A percentile compares a stretch with the other conserved stretches of the same genome.
These are phyloP conservation scores for Rhyacichthys aspro DNA, from an alignment of 2,797 vertebrate genomes.

Conservation along the genomic window DNA sequence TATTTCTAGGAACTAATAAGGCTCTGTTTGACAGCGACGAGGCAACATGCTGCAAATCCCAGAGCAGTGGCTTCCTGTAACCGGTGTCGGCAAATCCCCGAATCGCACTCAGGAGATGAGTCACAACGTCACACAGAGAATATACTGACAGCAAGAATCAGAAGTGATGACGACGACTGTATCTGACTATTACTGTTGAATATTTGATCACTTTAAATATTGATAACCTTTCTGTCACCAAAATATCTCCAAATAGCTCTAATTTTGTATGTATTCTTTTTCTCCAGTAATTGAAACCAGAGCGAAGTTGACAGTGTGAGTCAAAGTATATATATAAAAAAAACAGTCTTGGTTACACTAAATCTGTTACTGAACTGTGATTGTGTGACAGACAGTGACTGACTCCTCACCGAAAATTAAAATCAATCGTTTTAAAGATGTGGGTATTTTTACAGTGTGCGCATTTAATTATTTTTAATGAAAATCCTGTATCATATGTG, in stretches of 20 bases:
- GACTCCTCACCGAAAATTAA: no score
- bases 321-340: no score
- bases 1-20: slow-evolving; percentile 22
- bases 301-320: no score
- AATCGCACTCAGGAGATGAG: slow-evolving; percentile 36
- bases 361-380: no score
- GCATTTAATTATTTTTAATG: no score
- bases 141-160: slow-evolving; percentile 19
- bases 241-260: background rate
- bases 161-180: background rate
- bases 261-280: no score
- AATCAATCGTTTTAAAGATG: no score
- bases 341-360: no score
- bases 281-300: no score
- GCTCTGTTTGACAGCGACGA: background rate
- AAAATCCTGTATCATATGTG: no score
- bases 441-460: no score
- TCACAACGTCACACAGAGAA: slow-evolving; percentile 40
- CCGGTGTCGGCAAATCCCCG: slow-evolving; percentile 14
- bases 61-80: slow-evolving; percentile 30
- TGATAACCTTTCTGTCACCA: background rate
- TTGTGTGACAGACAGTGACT: no score
- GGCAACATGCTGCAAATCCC: slow-evolving; percentile 20
- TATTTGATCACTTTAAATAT: background rate
- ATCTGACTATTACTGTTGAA: background rate